Evolutionary conservation across 1,140 invertebrate genomes (phyloP).

Genomic region (Apis florea): DNA sequence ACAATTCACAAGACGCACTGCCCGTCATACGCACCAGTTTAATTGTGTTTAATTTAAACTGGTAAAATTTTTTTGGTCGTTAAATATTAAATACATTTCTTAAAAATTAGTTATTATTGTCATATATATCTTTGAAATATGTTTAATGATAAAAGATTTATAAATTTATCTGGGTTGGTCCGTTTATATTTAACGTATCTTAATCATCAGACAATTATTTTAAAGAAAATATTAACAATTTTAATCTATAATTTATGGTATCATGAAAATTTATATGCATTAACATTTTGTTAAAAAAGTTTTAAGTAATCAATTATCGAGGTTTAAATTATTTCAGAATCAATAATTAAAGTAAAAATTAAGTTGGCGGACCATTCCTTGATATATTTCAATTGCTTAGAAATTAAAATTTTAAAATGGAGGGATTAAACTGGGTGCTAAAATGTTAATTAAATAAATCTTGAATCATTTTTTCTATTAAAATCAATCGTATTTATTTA

Average conservation of each 20-base stretch:
- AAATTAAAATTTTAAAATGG: conserved; percentile 54
- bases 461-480: neutral
- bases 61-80: conserved; percentile 9
- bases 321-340: conserved; percentile 3
- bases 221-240: neutral
- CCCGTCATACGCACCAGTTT: conserved; percentile 40
- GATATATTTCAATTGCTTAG: conserved; percentile 20
- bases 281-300: neutral
- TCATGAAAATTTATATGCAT: neutral
- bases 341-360: conserved; percentile 2
- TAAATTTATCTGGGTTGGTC: conserved; percentile 52
- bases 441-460: neutral
- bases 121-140: conserved; percentile 23
- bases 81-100: conserved; percentile 10
- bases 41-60: conserved; percentile 15
- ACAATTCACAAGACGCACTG: conserved; percentile 8
- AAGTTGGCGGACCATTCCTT: conserved; percentile 54
- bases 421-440: conserved; percentile 48
- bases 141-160: conserved; percentile 35
- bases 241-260: conserved; percentile 14
- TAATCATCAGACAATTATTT: conserved; percentile 23
- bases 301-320: neutral
- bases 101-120: conserved; percentile 28
- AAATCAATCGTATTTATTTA: conserved; percentile 11
- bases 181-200: conserved; percentile 24